Evolutionary conservation across 2,888 invertebrate genomes (phyloP).

Genomic region (Callyntrura guangdongensis): DNA sequence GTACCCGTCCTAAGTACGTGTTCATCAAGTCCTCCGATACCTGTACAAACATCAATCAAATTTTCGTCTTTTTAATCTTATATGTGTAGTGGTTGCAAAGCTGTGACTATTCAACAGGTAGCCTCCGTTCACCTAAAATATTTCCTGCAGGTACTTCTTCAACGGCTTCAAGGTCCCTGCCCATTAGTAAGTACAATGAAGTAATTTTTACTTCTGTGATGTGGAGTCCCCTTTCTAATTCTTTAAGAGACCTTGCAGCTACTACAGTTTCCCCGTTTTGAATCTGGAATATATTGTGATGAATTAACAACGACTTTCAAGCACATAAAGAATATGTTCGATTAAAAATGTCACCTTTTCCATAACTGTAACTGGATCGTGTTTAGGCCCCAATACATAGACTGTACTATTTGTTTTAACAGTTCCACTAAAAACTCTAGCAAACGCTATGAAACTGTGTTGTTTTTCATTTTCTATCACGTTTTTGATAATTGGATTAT

Average conservation of each 20-base stretch:
- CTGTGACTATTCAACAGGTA: too few relatives aligned
- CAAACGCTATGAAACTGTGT: conserved; percentile 95
- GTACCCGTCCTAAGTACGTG: conserved; percentile 96
- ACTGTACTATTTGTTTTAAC: conserved; percentile 91
- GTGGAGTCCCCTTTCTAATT: conserved; percentile 89
- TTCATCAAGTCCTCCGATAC: conserved; percentile 94
- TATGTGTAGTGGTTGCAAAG: background rate
- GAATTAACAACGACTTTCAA: background rate
- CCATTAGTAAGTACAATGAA: conserved; percentile 96
- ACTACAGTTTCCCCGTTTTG: conserved; percentile 85
- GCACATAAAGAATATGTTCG: background rate
- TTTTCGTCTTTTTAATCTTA: too few relatives aligned
- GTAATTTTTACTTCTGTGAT: conserved; percentile 90
- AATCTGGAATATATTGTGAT: conserved; percentile 81
- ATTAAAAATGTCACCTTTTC: conserved; percentile 81
- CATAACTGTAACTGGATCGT: conserved; percentile 89
- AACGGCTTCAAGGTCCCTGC: conserved; percentile 93
- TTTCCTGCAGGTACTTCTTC: conserved; percentile 95
- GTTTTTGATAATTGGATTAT: conserved; percentile 56
- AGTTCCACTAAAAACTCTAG: conserved; percentile 96
- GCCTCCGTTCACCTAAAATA: conserved; percentile 89
- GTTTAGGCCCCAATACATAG: conserved; percentile 95
- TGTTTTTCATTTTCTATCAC: conserved; percentile 85
- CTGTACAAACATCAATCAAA: conserved; percentile 87
- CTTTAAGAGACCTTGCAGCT: conserved; percentile 87